Base-by-base conservation (phyloP, 2,888 invertebrate genomes). In the Flabesymbios commensalis region DNA sequence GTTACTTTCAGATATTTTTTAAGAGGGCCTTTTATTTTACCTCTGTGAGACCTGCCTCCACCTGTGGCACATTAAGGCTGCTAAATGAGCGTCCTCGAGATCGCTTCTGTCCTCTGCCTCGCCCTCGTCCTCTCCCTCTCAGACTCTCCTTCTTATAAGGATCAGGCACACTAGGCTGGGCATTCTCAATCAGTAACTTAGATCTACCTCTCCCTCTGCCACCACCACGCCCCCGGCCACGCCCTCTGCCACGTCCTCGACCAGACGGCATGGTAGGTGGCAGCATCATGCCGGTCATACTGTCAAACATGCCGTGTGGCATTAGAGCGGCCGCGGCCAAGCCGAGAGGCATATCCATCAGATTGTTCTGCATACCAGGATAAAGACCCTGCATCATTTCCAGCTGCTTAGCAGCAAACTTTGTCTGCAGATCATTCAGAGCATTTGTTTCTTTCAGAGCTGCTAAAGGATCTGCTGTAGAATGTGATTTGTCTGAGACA, bases 251-350 rank as follows among this genome's bases (percentile, higher is more conserved):
- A 14, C 52, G 33, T 1, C 54, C 28, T 2, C 54, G n/a, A 1
- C 45, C 48, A 24, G 39, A 39, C 7, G 62, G 54, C 14, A 59
- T 29, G n/a, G 63, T 48, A 19, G 63, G 57, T 10, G 67, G 64
- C 28, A 70, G 39, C 28, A 67, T 63, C 57, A 69, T 57, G 4
- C 61, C 48, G 26, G 59, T 29, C 4, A 22, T 36, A 22, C 39
- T 48, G 42, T 54, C 59, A 43, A 67, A 66, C 47, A 63, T 63
- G 67, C 68, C 64, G n/a, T 59, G 66, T 1, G 68, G 68, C 55
- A 68, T 63, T 56, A 70, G 59, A 19, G 63, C 64, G 4, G 68
- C 68, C 10, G 61, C 63, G 29, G 57, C 59, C 10, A 47, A 19
- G 3, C 52, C 59, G 7, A 52, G 47, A 19, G 57, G 59, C n/a